Conservation (phyloP, 2,113 vertebrate genomes). For the Pipra filicauda region DNA sequence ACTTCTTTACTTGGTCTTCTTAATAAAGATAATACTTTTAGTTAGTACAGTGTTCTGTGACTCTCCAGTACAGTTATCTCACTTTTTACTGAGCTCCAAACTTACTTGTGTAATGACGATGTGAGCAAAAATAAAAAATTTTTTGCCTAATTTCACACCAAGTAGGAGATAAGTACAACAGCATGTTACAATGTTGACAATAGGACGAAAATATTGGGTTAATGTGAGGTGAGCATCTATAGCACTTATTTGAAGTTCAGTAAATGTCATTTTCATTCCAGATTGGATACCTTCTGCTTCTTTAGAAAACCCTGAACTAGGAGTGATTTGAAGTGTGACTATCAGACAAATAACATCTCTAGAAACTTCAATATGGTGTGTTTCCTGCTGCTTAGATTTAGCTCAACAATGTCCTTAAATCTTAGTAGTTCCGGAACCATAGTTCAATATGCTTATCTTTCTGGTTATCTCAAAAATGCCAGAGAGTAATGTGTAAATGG, state of each 20-base stretch:
- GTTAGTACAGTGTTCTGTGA: neutral
- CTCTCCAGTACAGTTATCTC: neutral
- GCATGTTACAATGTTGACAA: constrained; percentile 14
- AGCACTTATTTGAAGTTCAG: constrained; percentile 2
- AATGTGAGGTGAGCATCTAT: neutral
- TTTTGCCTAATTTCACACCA: constrained; percentile 44
- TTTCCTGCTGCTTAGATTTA: constrained; percentile 27
- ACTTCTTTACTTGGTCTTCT: neutral
- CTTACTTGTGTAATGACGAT: neutral
- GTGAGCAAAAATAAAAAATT: neutral
- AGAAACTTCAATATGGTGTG: constrained; percentile 28
- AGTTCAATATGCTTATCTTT: neutral
- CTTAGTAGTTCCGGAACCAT: neutral
- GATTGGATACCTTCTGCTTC: constrained; percentile 32
- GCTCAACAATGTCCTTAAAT: neutral
- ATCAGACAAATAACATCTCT: constrained; percentile 14
- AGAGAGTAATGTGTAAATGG: neutral
- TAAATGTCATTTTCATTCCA: constrained; percentile 34
- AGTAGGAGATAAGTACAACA: constrained; percentile 28
- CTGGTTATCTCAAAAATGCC: neutral
- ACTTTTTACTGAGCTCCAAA: neutral
- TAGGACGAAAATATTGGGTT: constrained; percentile 27
- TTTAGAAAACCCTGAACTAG: constrained; percentile 27
- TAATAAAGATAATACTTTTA: neutral
- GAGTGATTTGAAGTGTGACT: constrained; percentile 9